Percentiles rank a stretch among this genome's conserved stretches.
Conservation (phyloP, 2,888 invertebrate species). For the Stictocephala bisonia region DNA sequence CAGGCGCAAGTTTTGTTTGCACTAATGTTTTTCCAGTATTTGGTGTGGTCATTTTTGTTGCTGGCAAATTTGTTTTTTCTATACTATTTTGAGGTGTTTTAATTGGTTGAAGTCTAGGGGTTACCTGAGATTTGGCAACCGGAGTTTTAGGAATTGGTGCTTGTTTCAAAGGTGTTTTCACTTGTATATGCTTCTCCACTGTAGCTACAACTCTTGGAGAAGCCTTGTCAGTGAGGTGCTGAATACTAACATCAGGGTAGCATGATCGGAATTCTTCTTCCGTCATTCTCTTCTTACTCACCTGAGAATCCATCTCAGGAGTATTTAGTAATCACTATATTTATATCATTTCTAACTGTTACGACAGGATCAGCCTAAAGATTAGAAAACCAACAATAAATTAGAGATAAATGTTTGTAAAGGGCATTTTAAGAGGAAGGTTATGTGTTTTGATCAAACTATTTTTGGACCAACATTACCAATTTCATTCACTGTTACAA, state of each 20-base stretch:
- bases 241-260: slow-evolving; percentile 3
- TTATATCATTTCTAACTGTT: no score
- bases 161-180: slow-evolving; percentile 7
- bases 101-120: no score
- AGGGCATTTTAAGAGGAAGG: no score
- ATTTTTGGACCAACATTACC: no score
- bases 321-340: no score
- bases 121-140: no score
- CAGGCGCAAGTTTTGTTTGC: neutral
- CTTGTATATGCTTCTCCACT: neutral
- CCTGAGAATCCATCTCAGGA: slow-evolving; percentile 8
- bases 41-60: neutral
- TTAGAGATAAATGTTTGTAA: no score
- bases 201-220: neutral
- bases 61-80: neutral
- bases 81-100: slow-evolving; percentile 1
- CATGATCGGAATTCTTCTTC: neutral
- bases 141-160: no score
- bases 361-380: no score
- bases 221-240: neutral
- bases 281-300: neutral
- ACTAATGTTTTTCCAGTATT: neutral
- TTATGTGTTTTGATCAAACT: no score
- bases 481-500: no score
- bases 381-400: no score